These are phyloP conservation scores for Caenorhabditis auriculariae DNA, from an alignment of 2,888 invertebrate genomes.

Conservation along the genomic window DNA sequence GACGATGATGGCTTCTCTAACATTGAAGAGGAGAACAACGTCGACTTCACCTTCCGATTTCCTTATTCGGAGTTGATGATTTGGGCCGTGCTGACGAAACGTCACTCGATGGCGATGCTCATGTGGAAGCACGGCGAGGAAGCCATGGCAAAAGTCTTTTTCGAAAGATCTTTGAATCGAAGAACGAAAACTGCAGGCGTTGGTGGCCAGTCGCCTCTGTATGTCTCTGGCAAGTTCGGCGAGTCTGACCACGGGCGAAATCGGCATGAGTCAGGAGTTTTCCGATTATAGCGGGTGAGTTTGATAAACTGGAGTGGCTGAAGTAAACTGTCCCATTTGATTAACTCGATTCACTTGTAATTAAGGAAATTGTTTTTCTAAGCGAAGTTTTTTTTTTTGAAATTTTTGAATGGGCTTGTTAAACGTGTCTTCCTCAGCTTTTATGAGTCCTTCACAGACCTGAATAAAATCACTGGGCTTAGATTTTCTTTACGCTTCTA, in stretches of 20 bases:
- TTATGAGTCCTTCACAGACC: too few species aligned
- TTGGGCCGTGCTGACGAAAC: slow-evolving; percentile 96
- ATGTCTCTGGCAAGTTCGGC: slow-evolving; percentile 97
- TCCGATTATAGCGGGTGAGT: slow-evolving; percentile 34
- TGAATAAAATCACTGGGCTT: too few species aligned
- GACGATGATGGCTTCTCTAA: slow-evolving; percentile 26
- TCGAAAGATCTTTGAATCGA: neutral
- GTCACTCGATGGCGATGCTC: slow-evolving; percentile 83
- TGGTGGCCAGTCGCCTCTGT: slow-evolving; percentile 73
- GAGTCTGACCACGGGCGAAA: slow-evolving; percentile 93
- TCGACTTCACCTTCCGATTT: slow-evolving; percentile 65
- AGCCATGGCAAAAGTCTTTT: slow-evolving; percentile 79
- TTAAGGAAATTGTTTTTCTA: too few species aligned
- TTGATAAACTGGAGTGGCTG: neutral
- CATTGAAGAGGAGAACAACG: slow-evolving; percentile 27
- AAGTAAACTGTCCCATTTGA: neutral
- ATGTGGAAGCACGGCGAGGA: slow-evolving; percentile 99
- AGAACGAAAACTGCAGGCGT: slow-evolving; percentile 10
- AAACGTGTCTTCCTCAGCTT: too few species aligned
- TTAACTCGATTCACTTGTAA: too few species aligned
- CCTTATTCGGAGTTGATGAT: slow-evolving; percentile 90
- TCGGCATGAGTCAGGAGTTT: slow-evolving; percentile 67
- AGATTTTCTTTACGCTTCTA: too few species aligned
- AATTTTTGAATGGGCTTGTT: too few species aligned
- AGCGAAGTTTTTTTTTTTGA: too few species aligned